Conservation (phyloP, 1,140 invertebrate species). For the Diorhabda carinulata region DNA sequence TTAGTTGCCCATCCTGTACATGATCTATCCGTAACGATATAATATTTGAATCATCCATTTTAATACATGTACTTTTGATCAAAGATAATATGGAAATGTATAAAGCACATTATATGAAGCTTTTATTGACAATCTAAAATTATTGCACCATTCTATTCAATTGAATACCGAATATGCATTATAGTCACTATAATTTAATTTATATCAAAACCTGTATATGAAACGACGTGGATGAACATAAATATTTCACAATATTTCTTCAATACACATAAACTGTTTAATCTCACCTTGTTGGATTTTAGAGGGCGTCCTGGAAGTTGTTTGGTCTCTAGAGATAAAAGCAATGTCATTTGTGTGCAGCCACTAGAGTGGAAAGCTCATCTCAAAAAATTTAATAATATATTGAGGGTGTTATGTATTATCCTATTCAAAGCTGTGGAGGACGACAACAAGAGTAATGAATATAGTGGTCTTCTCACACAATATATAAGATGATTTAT, state of each 20-base stretch:
- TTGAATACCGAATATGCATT: too few relatives aligned
- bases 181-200: too few relatives aligned
- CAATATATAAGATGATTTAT: not conserved
- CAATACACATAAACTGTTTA: slow-evolving; percentile 6
- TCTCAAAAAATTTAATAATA: slow-evolving; percentile 20
- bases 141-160: too few relatives aligned
- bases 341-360: slow-evolving; percentile 14
- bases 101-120: too few relatives aligned
- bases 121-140: too few relatives aligned
- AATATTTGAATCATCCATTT: too few relatives aligned
- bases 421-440: slow-evolving; percentile 10
- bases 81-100: too few relatives aligned
- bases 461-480: slow-evolving; percentile 1
- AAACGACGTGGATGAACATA: not conserved
- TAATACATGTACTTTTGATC: too few relatives aligned
- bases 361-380: slow-evolving; percentile 14
- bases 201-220: too few relatives aligned
- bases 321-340: slow-evolving; percentile 18
- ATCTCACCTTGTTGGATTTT: slow-evolving; percentile 6
- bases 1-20: too few relatives aligned
- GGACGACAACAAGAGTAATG: slow-evolving; percentile 2
- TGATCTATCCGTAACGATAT: too few relatives aligned
- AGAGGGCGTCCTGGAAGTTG: slow-evolving; percentile 3
- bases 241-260: not conserved
- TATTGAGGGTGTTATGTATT: slow-evolving; percentile 14